phyloP scores from a whole-genome alignment of 2,113 vertebrate genomes.

The Pionites leucogaster region DNA sequence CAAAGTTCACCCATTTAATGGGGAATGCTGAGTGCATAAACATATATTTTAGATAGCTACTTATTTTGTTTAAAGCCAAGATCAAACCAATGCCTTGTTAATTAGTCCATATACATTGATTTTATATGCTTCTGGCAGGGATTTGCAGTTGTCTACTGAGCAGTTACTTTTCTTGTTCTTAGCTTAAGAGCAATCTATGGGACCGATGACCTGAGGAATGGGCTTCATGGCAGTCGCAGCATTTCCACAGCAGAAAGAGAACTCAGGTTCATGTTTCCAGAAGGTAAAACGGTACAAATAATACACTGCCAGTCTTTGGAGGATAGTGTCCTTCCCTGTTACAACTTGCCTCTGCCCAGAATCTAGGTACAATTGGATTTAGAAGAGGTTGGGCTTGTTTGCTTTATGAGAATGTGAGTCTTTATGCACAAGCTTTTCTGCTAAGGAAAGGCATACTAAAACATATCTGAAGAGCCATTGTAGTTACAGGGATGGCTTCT shows the following conservation, averaged over 20 bases:
- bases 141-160: not conserved
- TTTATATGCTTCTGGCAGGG: not conserved
- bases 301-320: not conserved
- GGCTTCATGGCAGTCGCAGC: conserved; percentile 88
- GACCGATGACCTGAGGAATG: conserved; percentile 89
- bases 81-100: not conserved
- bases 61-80: not conserved
- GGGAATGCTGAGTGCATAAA: not conserved
- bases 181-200: conserved; percentile 93
- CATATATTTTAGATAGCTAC: not conserved
- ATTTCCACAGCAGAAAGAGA: conserved; percentile 86
- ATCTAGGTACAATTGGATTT: not conserved
- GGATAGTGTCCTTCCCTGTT: not conserved
- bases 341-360: not conserved
- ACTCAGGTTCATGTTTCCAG: conserved; percentile 92
- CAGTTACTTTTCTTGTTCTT: conserved; percentile 35
- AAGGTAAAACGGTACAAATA: conserved; percentile 75
- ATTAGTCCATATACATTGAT: not conserved
- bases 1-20: not conserved
- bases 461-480: not conserved
- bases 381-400: not conserved
- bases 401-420: not conserved
- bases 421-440: not conserved
- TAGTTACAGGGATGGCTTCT: not conserved
- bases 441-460: not conserved